Percentiles rank a stretch among this genome's conserved stretches.
phyloP scores from a whole-genome alignment of 2,113 vertebrate genomes.

The Alethe diademata region DNA sequence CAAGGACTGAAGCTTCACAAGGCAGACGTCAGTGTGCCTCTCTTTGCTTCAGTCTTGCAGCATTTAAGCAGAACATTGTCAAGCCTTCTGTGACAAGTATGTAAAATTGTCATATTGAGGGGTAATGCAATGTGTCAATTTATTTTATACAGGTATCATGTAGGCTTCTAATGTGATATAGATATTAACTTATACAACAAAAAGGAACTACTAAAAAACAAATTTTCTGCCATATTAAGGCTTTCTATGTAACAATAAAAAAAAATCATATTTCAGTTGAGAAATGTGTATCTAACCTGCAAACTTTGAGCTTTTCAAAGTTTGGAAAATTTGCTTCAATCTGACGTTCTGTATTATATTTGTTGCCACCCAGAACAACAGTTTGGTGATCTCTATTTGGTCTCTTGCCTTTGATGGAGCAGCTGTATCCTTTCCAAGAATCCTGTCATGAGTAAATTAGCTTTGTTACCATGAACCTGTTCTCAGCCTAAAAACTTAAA shows the following conservation, averaged over 20 bases:
- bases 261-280: background rate
- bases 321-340: conserved; percentile 9
- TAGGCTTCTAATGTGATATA: background rate
- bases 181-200: background rate
- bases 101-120: background rate
- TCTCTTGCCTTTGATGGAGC: background rate
- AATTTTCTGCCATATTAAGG: conserved; percentile 6
- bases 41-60: background rate
- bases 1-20: background rate
- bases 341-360: background rate
- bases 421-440: conserved; percentile 37
- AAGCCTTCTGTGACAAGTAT: conserved; percentile 10
- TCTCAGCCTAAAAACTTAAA: conserved; percentile 41
- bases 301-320: background rate
- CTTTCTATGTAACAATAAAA: background rate
- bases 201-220: background rate
- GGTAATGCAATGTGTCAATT: conserved; percentile 1
- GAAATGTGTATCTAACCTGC: background rate
- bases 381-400: background rate
- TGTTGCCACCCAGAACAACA: background rate
- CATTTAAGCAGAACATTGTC: background rate
- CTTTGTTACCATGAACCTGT: conserved; percentile 21
- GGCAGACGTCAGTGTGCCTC: background rate
- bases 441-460: conserved; percentile 2
- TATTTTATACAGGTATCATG: conserved; percentile 12